Base-by-base conservation (phyloP, 2,113 vertebrate species). In the Mus pahari region DNA sequence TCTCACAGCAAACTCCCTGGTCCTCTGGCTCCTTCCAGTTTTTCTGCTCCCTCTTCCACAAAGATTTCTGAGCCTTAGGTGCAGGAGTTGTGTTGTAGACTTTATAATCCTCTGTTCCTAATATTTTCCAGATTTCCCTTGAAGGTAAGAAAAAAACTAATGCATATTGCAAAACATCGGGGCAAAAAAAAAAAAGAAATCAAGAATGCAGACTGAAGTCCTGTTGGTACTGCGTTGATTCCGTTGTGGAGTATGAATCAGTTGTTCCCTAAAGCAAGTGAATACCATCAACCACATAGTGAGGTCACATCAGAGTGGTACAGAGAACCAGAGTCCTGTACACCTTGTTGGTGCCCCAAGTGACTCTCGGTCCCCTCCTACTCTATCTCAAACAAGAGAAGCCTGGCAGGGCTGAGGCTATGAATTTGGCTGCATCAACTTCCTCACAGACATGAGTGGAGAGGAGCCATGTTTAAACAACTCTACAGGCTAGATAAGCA, bases 71-170 rank as follows among this genome's bases (percentile, higher is more conserved):
- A 62, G 22, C 8, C 58, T 31, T 60, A 36, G 24, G 13, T 39
- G 7, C 55, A 28, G 22, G 22, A 83, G 11, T 17, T 60, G 55
- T 62, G 55, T 42, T 16, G 17, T 0, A 0, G 36, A 33, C 48
- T 42, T 78, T 48, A 45, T 66, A 7, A 36, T 58, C 93, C 45
- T 55, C 45, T 83, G 70, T 90, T 31, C 68, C 36, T 83, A 22
- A 19, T 68, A 64, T 92, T 66, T 53, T 83, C 6, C 36, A 42
- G 48, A 13, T 45, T 94, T 55, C n/a, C 68, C 86, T 86, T 70
- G 91, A 96, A 91, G 50, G 39, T 53, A 48, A 91, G 42, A 28
- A 48, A 74, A 86, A 95, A 95, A 70, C 8, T 16, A 24, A 39
- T 22, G 77, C 0, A 8, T 53, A 36, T 19, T 33, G 1, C 42